Evolutionary conservation across 2,113 vertebrate genomes (phyloP).

Genomic region (Lophotis ruficrista): DNA sequence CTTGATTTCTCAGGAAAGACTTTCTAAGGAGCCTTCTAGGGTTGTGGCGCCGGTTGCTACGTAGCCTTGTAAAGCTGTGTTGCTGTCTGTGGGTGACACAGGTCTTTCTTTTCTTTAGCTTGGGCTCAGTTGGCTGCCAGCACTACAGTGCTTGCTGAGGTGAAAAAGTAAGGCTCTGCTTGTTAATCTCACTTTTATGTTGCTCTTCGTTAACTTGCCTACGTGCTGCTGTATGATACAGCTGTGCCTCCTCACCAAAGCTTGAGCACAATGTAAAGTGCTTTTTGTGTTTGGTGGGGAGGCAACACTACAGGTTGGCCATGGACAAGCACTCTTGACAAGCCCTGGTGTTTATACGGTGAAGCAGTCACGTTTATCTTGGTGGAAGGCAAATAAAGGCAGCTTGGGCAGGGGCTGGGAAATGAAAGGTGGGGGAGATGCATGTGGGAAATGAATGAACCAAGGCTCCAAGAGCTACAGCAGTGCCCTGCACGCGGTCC

Average conservation of each 20-base stretch:
- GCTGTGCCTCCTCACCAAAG: background rate
- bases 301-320: fast-evolving
- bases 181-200: too few species aligned
- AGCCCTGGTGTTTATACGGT: background rate
- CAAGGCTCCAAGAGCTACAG: background rate
- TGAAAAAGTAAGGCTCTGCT: background rate
- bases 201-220: background rate
- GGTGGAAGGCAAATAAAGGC: too few species aligned
- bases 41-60: background rate
- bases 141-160: background rate
- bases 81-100: background rate
- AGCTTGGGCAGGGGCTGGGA: fast-evolving
- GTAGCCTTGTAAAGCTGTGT: background rate
- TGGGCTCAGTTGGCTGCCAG: background rate
- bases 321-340: fast-evolving
- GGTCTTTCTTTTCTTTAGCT: background rate
- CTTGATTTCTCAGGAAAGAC: background rate
- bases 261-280: fast-evolving
- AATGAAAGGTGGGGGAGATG: background rate
- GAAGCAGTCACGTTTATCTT: background rate
- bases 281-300: too few species aligned
- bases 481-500: fast-evolving
- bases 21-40: background rate
- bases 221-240: background rate
- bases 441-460: fast-evolving